Conservation (phyloP, 2,113 vertebrate genomes). For the Chionodraco myersi region DNA sequence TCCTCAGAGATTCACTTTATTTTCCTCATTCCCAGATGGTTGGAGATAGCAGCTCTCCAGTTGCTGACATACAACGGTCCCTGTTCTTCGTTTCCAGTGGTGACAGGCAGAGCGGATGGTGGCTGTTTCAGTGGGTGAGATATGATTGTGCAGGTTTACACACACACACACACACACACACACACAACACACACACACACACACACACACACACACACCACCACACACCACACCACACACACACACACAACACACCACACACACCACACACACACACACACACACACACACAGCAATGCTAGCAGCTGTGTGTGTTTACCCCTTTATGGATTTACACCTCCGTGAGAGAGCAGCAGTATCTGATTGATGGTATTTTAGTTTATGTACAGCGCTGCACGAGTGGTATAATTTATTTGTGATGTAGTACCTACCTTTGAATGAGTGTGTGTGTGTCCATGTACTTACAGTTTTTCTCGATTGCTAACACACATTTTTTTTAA, state of each 20-base stretch:
- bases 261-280: too few species aligned
- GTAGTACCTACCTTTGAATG: not conserved
- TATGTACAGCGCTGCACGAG: conserved; percentile 27
- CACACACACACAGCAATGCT: conserved; percentile 11
- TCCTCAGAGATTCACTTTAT: conserved; percentile 37
- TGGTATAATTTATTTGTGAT: conserved; percentile 39
- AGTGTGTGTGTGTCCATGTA: not conserved
- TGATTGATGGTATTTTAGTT: conserved; percentile 19
- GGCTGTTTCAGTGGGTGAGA: conserved; percentile 55
- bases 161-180: not conserved
- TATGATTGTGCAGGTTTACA: conserved; percentile 48
- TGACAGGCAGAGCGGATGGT: conserved; percentile 52
- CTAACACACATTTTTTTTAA: too few species aligned
- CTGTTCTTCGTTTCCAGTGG: conserved; percentile 60
- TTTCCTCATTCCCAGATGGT: conserved; percentile 57
- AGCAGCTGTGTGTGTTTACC: not conserved
- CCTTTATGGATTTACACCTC: conserved; percentile 25
- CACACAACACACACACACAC: not conserved
- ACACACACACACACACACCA: too few species aligned
- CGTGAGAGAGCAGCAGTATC: conserved; percentile 22
- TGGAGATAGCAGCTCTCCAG: conserved; percentile 60
- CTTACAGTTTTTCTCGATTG: not conserved
- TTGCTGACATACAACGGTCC: conserved; percentile 49
- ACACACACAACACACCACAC: too few species aligned
- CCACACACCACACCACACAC: too few species aligned